phyloP scores from a whole-genome alignment of 64 coral and sea anemone species.

The Acropora tenuis region DNA sequence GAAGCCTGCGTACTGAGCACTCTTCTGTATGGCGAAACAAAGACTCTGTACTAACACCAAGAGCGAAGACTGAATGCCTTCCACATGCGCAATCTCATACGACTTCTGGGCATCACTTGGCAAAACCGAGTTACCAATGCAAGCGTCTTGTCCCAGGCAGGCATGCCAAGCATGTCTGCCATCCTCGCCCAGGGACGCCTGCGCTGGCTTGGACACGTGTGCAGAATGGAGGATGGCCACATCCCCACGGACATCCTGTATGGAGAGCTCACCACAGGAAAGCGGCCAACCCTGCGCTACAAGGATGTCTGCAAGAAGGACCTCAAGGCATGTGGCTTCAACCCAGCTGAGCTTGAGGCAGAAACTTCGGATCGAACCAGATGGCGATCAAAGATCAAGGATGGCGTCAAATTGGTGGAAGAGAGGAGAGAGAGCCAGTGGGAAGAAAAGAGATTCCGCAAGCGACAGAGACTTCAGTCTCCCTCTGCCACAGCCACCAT shows the following conservation, averaged over 20 bases:
- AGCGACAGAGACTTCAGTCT: too few relatives aligned
- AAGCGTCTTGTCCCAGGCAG: constrained; percentile 1
- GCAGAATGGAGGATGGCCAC: not conserved
- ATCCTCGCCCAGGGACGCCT: not conserved
- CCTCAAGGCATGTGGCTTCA: not conserved
- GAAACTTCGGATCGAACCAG: not conserved
- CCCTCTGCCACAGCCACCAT: too few relatives aligned
- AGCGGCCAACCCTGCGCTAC: not conserved
- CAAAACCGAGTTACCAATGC: constrained; percentile 31
- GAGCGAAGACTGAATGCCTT: constrained; percentile 23
- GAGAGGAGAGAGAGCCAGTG: too few relatives aligned
- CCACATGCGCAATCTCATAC: not conserved
- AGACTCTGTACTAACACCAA: constrained; percentile 20
- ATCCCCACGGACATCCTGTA: too few relatives aligned
- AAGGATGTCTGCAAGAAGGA: constrained; percentile 25
- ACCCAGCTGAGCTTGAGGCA: not conserved
- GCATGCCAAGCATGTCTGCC: too few relatives aligned
- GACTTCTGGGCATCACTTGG: constrained; percentile 32
- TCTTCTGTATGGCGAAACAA: constrained; percentile 13
- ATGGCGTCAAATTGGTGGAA: too few relatives aligned
- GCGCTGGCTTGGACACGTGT: not conserved
- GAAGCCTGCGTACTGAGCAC: constrained; percentile 39
- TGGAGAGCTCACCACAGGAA: not conserved
- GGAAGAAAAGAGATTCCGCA: too few relatives aligned
- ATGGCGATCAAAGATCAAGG: not conserved